phyloP scores from a whole-genome alignment of 1,140 invertebrate species.

The Danaus plexippus region DNA sequence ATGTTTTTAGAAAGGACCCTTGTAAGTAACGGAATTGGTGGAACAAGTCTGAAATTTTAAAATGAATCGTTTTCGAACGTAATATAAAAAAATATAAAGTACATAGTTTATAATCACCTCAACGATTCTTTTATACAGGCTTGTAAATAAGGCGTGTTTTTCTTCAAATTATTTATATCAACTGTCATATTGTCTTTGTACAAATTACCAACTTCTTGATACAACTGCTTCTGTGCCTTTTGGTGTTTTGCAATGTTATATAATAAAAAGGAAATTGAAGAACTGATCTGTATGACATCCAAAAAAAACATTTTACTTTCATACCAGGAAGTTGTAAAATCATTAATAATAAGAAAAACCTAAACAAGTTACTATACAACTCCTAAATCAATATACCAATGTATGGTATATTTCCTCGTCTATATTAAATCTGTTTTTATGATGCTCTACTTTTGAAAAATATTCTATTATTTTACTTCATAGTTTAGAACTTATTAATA shows the following conservation, averaged over 20 bases:
- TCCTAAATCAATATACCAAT: no score
- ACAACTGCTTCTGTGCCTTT: conserved; percentile 64
- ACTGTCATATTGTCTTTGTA: conserved; percentile 42
- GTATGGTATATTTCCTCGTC: no score
- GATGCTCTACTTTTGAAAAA: no score
- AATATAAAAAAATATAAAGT: no score
- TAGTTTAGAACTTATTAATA: no score
- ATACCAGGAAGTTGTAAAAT: background rate
- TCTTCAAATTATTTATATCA: conserved; percentile 47
- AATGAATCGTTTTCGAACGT: background rate
- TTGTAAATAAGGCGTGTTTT: conserved; percentile 66
- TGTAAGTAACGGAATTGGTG: conserved; percentile 75
- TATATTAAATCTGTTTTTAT: no score
- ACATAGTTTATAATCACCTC: conserved; percentile 30
- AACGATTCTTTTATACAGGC: conserved; percentile 71
- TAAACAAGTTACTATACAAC: no score
- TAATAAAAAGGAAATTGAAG: conserved; percentile 55
- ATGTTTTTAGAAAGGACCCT: conserved; percentile 78
- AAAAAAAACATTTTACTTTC: background rate
- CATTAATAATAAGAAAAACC: background rate
- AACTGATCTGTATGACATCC: conserved; percentile 39
- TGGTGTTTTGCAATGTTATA: conserved; percentile 68
- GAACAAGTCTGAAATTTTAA: conserved; percentile 68
- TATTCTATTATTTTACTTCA: no score
- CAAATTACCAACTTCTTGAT: conserved; percentile 71